Evolutionary conservation across 2,888 invertebrate genomes (phyloP), one percentile per base, ranked within the genome.

Genomic region (Malthinus flaveolus): DNA sequence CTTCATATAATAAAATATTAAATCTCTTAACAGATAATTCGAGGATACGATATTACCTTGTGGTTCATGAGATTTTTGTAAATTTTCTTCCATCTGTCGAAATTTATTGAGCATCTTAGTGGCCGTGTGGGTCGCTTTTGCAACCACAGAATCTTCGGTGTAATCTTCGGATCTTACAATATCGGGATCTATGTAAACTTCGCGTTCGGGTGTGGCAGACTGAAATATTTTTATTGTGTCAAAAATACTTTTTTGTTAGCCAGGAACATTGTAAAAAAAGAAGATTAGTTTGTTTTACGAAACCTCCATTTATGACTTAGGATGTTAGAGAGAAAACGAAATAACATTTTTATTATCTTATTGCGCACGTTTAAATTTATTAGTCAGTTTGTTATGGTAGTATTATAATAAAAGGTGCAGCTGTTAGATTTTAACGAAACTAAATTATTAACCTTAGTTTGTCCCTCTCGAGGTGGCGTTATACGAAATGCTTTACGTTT

Each of bases 21-120:
- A n/a, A 4, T 4, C 8, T 39, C n/a, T 7, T 2, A 35, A 35
- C 3, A 35, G 3, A 46, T 5, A 46, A 46, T 15, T n/a, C n/a
- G n/a, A n/a, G n/a, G 11, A 7, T 6, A 15, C 4, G 9, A 44
- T 8, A 33, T 58, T 64, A 75, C 77, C 77, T 66, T 69, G 68
- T 34, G 73, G 73, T 68, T 72, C 69, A 37, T 81, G 81, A 10
- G 85, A 76, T 10, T 82, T 82, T 9, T 82, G 79, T 61, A 83
- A 80, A 56, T 86, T 84, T 69, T 89, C 88, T 79, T 95, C 95
- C 84, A 96, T 86, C 80, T 93, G 90, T 1, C 94, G 84, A 84
- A 96, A 96, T 68, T 94, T 91, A 70, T 84, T 86, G 66, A 95
- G 84, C 90, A 96, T 95, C 72, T 91, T 87, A 39, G 89, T 88